A percentile compares a stretch with the other conserved stretches of the same genome.
phyloP scores from a whole-genome alignment of 2,888 invertebrate genomes.

The Drosophila tanythrix region DNA sequence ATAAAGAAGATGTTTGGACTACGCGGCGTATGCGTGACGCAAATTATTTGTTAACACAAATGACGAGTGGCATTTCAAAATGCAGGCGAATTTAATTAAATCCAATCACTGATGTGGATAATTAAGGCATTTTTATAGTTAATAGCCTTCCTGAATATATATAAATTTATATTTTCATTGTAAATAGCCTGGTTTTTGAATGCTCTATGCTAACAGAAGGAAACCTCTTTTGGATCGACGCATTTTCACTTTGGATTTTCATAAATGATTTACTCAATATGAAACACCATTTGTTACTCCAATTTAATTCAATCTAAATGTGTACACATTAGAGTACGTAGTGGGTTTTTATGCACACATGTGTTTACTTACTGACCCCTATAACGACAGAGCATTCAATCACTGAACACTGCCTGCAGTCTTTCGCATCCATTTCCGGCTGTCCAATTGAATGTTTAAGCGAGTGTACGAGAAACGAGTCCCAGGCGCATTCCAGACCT shows the following conservation, averaged over 20 bases:
- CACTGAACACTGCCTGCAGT: conserved; percentile 53
- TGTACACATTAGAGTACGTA: conserved; percentile 1
- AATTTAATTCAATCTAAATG: conserved; percentile 28
- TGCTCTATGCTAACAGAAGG: neutral
- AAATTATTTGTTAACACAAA: neutral
- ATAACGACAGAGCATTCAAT: conserved; percentile 58
- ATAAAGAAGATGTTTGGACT: neutral
- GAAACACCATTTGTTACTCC: conserved; percentile 12
- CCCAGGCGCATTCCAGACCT: conserved; percentile 20
- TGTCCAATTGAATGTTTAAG: conserved; percentile 54
- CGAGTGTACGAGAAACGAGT: conserved; percentile 28
- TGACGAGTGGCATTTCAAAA: neutral
- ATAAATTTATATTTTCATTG: neutral
- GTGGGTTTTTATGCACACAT: conserved; percentile 6
- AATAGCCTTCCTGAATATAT: neutral
- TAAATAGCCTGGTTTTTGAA: neutral
- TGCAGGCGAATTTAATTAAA: neutral
- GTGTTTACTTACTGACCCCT: conserved; percentile 53
- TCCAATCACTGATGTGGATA: neutral
- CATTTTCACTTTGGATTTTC: neutral
- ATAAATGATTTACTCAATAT: neutral
- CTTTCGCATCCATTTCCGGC: conserved; percentile 52
- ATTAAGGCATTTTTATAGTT: neutral
- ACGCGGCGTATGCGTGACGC: neutral
- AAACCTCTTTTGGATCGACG: neutral